Conservation (phyloP, 2,113 vertebrate genomes). For the Heterotis niloticus region DNA sequence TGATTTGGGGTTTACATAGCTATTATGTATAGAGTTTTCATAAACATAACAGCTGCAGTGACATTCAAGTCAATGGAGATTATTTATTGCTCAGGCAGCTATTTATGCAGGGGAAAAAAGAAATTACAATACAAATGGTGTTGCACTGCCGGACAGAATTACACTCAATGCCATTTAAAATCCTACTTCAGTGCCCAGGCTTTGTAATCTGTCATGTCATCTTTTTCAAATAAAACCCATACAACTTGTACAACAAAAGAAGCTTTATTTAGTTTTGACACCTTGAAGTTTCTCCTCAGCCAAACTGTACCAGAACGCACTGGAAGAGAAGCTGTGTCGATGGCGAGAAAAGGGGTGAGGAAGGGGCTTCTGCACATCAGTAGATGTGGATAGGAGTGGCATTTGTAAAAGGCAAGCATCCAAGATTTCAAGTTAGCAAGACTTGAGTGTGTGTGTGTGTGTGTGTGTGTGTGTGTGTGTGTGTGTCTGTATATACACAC, state of each 20-base stretch:
- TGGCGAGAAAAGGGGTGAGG: conserved; percentile 19
- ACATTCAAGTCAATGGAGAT: too few species aligned
- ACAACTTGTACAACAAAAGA: conserved; percentile 57
- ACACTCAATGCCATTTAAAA: background rate
- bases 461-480: background rate
- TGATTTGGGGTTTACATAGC: too few species aligned
- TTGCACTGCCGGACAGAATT: background rate
- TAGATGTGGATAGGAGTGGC: conserved; percentile 8
- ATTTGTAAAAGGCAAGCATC: conserved; percentile 47
- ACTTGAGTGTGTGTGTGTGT: conserved; percentile 27
- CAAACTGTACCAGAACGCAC: conserved; percentile 47
- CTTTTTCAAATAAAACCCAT: conserved; percentile 31
- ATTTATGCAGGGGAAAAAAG: too few species aligned
- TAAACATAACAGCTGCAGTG: too few species aligned
- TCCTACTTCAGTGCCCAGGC: conserved; percentile 5
- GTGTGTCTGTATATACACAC: too few species aligned
- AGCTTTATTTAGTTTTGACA: conserved; percentile 61
- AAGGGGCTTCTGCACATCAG: background rate
- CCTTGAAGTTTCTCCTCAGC: conserved; percentile 50
- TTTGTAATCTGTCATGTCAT: background rate
- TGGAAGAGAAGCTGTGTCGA: conserved; percentile 46
- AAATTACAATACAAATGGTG: too few species aligned
- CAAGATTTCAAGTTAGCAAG: conserved; percentile 52
- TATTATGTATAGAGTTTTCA: too few species aligned
- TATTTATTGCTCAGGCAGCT: too few species aligned